Conservation (phyloP, 2,797 vertebrate species). For the Falco cherrug region DNA sequence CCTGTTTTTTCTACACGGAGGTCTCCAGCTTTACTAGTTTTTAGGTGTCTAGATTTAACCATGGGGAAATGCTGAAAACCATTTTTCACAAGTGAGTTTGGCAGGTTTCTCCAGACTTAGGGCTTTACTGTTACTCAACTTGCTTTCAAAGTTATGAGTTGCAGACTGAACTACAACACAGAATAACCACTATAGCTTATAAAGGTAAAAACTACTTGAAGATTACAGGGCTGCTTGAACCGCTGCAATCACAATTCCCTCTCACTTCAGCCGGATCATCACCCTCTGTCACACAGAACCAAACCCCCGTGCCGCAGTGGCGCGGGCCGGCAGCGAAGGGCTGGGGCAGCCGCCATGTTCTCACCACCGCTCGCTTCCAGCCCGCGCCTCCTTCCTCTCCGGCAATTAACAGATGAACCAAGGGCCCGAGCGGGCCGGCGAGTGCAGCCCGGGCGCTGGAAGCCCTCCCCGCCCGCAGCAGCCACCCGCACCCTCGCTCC, state of each 20-base stretch:
- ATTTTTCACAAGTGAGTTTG: accelerated
- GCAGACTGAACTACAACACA: background rate
- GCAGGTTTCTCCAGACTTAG: background rate
- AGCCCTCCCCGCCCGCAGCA: background rate
- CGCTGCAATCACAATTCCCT: background rate
- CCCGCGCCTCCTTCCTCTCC: background rate
- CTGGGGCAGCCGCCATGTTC: background rate
- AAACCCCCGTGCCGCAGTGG: accelerated
- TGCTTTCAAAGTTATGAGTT: accelerated
- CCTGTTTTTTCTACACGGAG: accelerated
- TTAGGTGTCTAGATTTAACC: background rate
- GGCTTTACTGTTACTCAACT: accelerated
- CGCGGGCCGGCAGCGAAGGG: accelerated
- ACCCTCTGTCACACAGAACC: accelerated
- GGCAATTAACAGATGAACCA: accelerated
- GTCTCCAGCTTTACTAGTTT: background rate
- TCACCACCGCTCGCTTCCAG: background rate
- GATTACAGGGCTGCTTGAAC: background rate
- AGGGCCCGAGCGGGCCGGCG: accelerated
- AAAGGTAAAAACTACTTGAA: background rate
- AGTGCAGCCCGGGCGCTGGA: accelerated
- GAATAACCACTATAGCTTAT: accelerated
- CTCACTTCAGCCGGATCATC: background rate
- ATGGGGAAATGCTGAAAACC: accelerated
- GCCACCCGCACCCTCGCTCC: too few relatives aligned